Conservation (phyloP, 2,113 vertebrate genomes). For the Cyprinodon variegatus region DNA sequence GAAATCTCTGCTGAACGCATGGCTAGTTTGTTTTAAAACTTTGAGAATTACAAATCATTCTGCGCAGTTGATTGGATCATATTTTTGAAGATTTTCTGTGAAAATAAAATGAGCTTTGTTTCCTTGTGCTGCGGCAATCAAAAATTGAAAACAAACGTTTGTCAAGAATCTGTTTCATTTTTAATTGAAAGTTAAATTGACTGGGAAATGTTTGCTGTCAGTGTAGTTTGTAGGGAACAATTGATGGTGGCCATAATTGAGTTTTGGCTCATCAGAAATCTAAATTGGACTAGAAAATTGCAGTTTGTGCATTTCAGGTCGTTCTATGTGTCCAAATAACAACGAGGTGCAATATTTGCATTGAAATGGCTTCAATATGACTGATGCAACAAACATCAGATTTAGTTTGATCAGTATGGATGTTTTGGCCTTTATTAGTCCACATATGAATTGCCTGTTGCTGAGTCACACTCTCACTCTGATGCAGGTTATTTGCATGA, state of each 20-base stretch:
- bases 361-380: constrained; percentile 3
- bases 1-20: background rate
- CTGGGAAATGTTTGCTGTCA: background rate
- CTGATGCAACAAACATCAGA: background rate
- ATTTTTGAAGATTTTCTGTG: background rate
- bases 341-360: background rate
- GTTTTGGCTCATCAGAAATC: background rate
- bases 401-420: constrained; percentile 20
- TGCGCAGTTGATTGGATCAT: background rate
- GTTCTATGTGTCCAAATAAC: background rate
- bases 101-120: background rate
- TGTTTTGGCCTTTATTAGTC: constrained; percentile 13
- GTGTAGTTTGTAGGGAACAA: background rate
- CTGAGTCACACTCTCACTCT: constrained; percentile 4
- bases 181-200: background rate
- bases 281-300: background rate
- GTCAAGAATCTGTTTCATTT: background rate
- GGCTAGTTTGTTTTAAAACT: background rate
- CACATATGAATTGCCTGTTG: constrained; percentile 13
- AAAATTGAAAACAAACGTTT: background rate
- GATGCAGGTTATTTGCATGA: constrained; percentile 21
- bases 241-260: background rate
- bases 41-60: background rate
- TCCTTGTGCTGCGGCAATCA: background rate
- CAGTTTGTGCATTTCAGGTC: background rate